Evolutionary conservation across 2,113 vertebrate species (phyloP).

Genomic region (Nerophis ophidion): DNA sequence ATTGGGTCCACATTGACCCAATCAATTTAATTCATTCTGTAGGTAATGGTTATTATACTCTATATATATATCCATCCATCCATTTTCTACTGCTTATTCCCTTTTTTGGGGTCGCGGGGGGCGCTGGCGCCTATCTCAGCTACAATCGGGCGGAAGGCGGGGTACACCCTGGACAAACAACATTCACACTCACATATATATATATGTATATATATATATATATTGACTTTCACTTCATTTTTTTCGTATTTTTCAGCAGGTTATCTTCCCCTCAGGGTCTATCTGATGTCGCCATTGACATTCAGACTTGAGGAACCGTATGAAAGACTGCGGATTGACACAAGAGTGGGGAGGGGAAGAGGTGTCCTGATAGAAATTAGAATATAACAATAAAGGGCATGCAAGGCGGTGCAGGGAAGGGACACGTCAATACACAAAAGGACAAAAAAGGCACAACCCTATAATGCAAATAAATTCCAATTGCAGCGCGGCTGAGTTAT

Average conservation of each 20-base stretch:
- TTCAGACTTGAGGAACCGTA: slow-evolving; percentile 23
- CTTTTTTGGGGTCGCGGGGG: no score
- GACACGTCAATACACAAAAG: slow-evolving; percentile 6
- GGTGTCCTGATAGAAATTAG: slow-evolving; percentile 17
- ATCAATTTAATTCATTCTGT: no score
- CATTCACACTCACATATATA: no score
- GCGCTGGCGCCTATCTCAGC: no score
- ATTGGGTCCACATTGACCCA: no score
- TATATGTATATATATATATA: no score
- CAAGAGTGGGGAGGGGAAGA: slow-evolving; percentile 5
- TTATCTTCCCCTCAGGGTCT: slow-evolving; percentile 15
- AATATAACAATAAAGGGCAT: slow-evolving; percentile 11
- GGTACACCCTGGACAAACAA: no score
- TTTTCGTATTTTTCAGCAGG: slow-evolving; percentile 2
- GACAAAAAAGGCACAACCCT: slow-evolving; percentile 20
- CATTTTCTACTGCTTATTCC: no score
- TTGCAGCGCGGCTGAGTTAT: slow-evolving; percentile 26
- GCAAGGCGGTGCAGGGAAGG: slow-evolving; percentile 4
- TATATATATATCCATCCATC: no score
- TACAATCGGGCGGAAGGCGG: no score
- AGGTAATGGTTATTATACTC: no score
- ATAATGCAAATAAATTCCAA: slow-evolving; percentile 29
- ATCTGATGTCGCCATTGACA: slow-evolving; percentile 27
- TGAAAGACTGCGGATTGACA: slow-evolving; percentile 13
- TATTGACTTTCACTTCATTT: slow-evolving; percentile 30